Evolutionary conservation across 2,797 vertebrate species (phyloP).

Genomic region (Oreonectes daqikongensis): DNA sequence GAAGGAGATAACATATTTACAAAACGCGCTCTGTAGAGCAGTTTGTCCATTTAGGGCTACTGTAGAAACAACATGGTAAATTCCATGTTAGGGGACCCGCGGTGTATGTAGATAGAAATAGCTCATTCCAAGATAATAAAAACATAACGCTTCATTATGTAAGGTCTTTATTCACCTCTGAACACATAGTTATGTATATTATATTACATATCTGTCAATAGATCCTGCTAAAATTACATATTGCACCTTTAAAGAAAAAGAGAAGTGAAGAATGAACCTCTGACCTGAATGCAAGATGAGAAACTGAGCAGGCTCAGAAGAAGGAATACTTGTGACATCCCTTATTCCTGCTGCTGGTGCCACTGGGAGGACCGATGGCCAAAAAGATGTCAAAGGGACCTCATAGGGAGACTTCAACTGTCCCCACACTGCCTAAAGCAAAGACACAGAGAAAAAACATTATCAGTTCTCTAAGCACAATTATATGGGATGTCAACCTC

Average conservation of each 20-base stretch:
- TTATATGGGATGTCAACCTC: background rate
- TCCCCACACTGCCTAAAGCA: slow-evolving; percentile 68
- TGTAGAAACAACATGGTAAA: no score
- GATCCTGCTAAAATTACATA: no score
- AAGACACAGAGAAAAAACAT: slow-evolving; percentile 22
- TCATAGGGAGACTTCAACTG: slow-evolving; percentile 73
- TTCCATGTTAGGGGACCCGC: no score
- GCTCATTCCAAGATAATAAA: no score
- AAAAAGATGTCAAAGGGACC: slow-evolving; percentile 66
- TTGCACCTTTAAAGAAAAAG: background rate
- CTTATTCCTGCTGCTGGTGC: slow-evolving; percentile 72
- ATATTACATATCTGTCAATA: no score
- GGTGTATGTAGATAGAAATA: no score
- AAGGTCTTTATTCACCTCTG: no score
- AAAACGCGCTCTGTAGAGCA: no score
- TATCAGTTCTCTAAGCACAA: background rate
- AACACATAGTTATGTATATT: no score
- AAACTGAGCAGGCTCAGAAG: slow-evolving; percentile 74
- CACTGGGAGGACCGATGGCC: slow-evolving; percentile 63
- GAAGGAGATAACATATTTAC: no score
- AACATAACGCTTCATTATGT: no score
- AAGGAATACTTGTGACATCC: slow-evolving; percentile 81
- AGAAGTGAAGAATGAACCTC: slow-evolving; percentile 31
- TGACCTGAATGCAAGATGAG: slow-evolving; percentile 78
- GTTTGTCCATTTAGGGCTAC: no score